Conservation (phyloP, 2,113 vertebrate species). For the Eurypyga helias region DNA sequence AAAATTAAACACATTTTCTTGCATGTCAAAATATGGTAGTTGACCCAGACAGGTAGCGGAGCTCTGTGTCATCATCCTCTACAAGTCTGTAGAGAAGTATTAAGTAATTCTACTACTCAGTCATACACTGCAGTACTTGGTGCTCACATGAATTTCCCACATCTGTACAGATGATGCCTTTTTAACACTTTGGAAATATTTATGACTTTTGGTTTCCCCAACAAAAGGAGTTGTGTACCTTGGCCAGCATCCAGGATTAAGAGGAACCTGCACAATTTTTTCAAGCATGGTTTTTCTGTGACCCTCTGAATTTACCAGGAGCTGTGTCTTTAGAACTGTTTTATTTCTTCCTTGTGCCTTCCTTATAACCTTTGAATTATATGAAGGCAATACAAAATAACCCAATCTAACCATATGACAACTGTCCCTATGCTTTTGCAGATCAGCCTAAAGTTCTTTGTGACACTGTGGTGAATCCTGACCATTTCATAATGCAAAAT, state of each 20-base stretch:
- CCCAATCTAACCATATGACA: neutral
- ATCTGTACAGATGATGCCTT: neutral
- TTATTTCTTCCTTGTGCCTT: neutral
- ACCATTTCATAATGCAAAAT: neutral
- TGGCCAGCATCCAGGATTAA: neutral
- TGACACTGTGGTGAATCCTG: neutral
- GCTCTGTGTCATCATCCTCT: neutral
- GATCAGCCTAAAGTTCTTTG: neutral
- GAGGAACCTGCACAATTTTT: neutral
- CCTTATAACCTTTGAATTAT: neutral
- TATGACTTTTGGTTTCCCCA: neutral
- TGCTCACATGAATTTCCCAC: neutral
- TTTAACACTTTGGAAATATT: neutral
- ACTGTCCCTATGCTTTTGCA: neutral
- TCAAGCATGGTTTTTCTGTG: neutral
- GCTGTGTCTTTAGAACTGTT: neutral
- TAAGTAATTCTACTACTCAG: neutral
- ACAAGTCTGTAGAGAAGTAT: neutral
- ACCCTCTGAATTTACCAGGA: neutral
- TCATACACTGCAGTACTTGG: neutral
- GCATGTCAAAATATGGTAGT: neutral
- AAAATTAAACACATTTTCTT: neutral
- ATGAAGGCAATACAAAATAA: neutral
- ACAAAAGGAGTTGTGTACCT: rapidly evolving
- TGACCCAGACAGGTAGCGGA: neutral